Percentiles rank a stretch among this genome's conserved stretches.
These are phyloP conservation scores for Drosophila pandora DNA, from an alignment of 1,140 invertebrate species.

Conservation along the genomic window DNA sequence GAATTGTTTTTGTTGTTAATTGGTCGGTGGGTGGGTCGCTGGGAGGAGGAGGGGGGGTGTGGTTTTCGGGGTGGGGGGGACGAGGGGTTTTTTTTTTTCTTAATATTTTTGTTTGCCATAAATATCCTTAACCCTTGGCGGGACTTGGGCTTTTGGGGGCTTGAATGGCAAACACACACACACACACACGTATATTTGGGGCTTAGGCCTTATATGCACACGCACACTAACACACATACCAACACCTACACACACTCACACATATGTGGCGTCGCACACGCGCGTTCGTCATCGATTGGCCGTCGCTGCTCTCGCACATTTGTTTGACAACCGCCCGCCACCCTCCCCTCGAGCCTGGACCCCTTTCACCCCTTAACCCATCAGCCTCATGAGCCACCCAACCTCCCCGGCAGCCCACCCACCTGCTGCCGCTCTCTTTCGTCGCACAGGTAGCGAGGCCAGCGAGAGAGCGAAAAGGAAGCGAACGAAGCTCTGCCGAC, in stretches of 20 bases:
- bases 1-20: constrained; percentile 43
- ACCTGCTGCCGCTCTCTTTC: constrained; percentile 50
- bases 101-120: constrained; percentile 1
- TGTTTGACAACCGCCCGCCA: constrained; percentile 45
- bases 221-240: constrained; percentile 30
- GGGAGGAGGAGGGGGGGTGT: neutral
- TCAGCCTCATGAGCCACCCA: neutral
- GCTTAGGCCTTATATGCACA: constrained; percentile 53
- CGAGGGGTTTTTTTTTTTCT: neutral
- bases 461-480: constrained; percentile 27
- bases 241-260: constrained; percentile 43
- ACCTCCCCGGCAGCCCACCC: constrained; percentile 18
- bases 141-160: constrained; percentile 1
- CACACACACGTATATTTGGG: constrained; percentile 56
- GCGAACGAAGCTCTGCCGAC: constrained; percentile 13
- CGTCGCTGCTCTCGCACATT: constrained; percentile 69
- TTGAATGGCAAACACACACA: constrained; percentile 54
- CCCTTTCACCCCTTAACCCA: constrained; percentile 13
- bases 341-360: constrained; percentile 1
- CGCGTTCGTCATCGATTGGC: constrained; percentile 77
- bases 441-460: constrained; percentile 66
- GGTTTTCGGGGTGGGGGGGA: neutral
- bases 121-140: neutral
- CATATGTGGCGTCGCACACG: constrained; percentile 70
- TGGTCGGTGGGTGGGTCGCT: neutral